Evolutionary conservation across 2,113 vertebrate species (phyloP).

Genomic region (Anolis carolinensis): DNA sequence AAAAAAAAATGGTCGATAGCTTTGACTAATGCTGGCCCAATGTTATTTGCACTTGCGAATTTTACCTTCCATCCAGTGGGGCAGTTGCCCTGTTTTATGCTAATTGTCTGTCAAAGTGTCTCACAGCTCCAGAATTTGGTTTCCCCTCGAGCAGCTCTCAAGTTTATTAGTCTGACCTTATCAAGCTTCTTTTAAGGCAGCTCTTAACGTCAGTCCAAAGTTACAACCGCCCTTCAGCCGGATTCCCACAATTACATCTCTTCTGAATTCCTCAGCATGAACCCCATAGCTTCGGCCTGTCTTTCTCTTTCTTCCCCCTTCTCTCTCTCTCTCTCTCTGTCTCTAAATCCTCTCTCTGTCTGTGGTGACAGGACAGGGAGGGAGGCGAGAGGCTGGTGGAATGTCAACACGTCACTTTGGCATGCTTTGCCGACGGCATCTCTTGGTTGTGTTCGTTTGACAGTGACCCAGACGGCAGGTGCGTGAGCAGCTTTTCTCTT

Average conservation of each 20-base stretch:
- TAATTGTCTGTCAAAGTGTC: conserved; percentile 73
- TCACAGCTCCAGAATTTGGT: conserved; percentile 54
- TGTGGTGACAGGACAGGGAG: neutral
- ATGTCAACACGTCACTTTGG: conserved; percentile 27
- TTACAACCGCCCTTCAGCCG: conserved; percentile 62
- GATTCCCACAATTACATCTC: conserved; percentile 49
- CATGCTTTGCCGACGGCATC: conserved; percentile 56
- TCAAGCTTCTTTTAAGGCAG: conserved; percentile 74
- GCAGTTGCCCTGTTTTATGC: conserved; percentile 65
- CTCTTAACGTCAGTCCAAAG: conserved; percentile 68
- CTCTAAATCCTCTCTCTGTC: conserved; percentile 29
- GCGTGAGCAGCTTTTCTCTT: conserved; percentile 55
- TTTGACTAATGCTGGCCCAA: conserved; percentile 31
- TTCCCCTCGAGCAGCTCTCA: conserved; percentile 57
- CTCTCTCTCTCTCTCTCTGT: conserved; percentile 19
- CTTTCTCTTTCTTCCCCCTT: neutral
- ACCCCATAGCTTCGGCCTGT: conserved; percentile 15
- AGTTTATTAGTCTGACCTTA: conserved; percentile 76
- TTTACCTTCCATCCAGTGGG: conserved; percentile 62
- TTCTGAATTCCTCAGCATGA: conserved; percentile 55
- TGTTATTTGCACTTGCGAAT: conserved; percentile 60
- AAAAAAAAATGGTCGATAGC: neutral
- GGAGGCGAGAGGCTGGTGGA: neutral
- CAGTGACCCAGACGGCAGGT: conserved; percentile 62
- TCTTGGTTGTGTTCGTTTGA: conserved; percentile 59